Conservation (phyloP, 2,113 vertebrate species). For the Puntigrus tetrazona region DNA sequence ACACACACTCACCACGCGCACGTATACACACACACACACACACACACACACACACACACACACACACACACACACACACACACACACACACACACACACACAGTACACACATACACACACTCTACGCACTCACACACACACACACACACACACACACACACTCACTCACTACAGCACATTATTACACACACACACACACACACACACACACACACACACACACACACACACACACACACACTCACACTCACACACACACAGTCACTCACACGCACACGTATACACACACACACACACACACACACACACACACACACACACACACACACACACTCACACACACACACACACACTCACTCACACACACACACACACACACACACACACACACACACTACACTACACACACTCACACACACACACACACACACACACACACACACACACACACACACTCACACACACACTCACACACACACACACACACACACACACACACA, state of each 20-base stretch:
- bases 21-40: no score
- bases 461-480: no score
- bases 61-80: no score
- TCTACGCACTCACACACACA: neutral
- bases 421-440: neutral
- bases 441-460: no score
- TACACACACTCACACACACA: no score
- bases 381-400: constrained; percentile 5
- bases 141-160: neutral
- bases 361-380: neutral
- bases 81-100: neutral
- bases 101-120: neutral
- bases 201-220: constrained; percentile 29
- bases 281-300: constrained; percentile 20
- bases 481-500: no score
- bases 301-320: constrained; percentile 1
- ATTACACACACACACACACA: neutral
- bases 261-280: no score
- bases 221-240: neutral
- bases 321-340: constrained; percentile 33
- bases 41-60: no score
- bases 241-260: no score
- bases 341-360: no score
- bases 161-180: neutral
- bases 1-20: no score